phyloP scores from a whole-genome alignment of 2,888 invertebrate species.

The Eupithecia centaureata region DNA sequence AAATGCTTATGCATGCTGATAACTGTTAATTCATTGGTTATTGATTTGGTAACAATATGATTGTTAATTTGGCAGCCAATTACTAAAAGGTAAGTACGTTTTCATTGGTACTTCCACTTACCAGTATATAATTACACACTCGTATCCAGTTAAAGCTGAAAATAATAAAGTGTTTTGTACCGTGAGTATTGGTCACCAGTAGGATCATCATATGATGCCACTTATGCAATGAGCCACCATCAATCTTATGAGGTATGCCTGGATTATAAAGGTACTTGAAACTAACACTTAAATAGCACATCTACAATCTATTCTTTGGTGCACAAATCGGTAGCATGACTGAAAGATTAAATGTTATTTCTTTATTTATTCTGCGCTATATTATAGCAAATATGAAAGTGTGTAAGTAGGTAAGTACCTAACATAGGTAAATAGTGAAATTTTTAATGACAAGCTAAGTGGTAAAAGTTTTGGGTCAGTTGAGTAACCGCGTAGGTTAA shows the following conservation, averaged over 20 bases:
- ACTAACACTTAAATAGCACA: not conserved
- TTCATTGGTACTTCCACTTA: conserved; percentile 77
- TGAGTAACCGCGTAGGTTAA: not conserved
- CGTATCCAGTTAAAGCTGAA: conserved; percentile 82
- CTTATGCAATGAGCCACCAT: not conserved
- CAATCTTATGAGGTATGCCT: not conserved
- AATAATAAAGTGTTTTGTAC: conserved; percentile 80
- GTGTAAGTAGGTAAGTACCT: not conserved
- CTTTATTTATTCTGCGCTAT: not conserved
- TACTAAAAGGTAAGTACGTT: conserved; percentile 71
- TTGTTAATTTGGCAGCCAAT: conserved; percentile 59
- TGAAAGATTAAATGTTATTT: not conserved
- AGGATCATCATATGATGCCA: not conserved
- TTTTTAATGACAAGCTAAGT: not conserved
- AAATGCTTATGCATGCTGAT: not conserved
- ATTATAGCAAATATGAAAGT: not conserved
- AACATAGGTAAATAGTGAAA: not conserved
- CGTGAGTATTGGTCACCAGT: conserved; percentile 51
- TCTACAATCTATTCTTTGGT: not conserved
- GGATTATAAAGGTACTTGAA: not conserved
- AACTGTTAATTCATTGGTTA: conserved; percentile 4
- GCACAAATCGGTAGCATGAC: not conserved
- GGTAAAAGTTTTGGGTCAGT: not conserved
- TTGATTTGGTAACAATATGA: conserved; percentile 7
- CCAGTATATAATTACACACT: conserved; percentile 75